Base-by-base conservation (phyloP, 2,888 invertebrate genomes). In the Spodoptera littoralis region DNA sequence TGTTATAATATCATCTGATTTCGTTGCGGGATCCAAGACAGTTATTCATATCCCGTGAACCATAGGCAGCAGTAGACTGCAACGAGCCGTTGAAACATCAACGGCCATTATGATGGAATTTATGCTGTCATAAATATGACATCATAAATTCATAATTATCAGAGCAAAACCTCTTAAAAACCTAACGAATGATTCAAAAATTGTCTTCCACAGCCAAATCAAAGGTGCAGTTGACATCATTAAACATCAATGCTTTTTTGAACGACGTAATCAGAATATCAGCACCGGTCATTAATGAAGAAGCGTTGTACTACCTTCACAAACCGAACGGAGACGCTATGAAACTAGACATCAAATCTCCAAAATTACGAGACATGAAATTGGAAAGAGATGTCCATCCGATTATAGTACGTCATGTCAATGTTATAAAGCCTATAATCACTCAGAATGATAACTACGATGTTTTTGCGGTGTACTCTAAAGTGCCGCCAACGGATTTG, bases 211-310 rank as follows among this genome's bases (percentile, higher is more conserved):
- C 90, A 93, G 93, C 84, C 58, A 85, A 88, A 81, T 72, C 79
- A 0, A 88, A 80, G 82, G 76, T 88, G 30, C 89, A 91, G 58
- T 47, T 92, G 11, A 52, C 73, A 18, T 81, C 91, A 0, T 42
- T 88, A 0, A 46, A 74, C 12, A 82, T 92, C 61, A 53, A 77
- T 2, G 83, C 88, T 52, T 70, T 70, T 41, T 78, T 89, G 2
- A 77, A 85, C 51, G 90, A 92, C 64, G 81, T 91, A 11, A 57
- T 89, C 0, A 71, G 87, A 0, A 76, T 93, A 70, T 81, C 88
- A 0, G 88, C 86, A 2, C 91, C 92, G 0, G 48, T 84, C 2
- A 70, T 86, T 58, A 75, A 80, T 43, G 73, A 76, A 3, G 51
- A 81, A 8, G 66, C 83, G 0, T 5, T 70, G 9, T 88, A 90